These are phyloP conservation scores for Pinctada fucata DNA, from an alignment of 2,888 invertebrate genomes.

Conservation along the genomic window DNA sequence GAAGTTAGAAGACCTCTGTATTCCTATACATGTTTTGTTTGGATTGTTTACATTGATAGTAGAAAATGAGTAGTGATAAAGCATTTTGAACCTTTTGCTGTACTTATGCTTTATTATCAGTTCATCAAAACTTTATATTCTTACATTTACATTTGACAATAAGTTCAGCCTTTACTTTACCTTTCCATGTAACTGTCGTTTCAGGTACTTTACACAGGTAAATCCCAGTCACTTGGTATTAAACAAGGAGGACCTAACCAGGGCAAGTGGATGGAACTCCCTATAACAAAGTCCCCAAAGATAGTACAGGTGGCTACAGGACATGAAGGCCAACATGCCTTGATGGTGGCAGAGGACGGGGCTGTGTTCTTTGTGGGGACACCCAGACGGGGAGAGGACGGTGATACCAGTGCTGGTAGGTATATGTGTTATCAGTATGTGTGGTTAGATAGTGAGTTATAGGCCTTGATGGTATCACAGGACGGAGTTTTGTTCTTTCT, in stretches of 20 bases:
- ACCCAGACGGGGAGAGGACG: slow-evolving; percentile 94
- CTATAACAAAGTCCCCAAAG: slow-evolving; percentile 85
- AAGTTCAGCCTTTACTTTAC: too few relatives aligned
- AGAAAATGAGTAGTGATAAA: too few relatives aligned
- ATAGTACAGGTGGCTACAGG: slow-evolving; percentile 90
- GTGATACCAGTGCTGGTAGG: slow-evolving; percentile 83
- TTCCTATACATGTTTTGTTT: too few relatives aligned
- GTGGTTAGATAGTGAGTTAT: slow-evolving; percentile 81
- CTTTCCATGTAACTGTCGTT: neutral
- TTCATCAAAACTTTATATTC: too few relatives aligned
- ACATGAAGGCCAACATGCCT: slow-evolving; percentile 94
- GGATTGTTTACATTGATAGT: too few relatives aligned
- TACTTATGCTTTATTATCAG: too few relatives aligned
- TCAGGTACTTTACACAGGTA: slow-evolving; percentile 90
- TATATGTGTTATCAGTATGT: neutral
- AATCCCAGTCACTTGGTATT: slow-evolving; percentile 90
- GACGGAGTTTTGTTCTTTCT: slow-evolving; percentile 93
- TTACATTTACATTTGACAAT: too few relatives aligned
- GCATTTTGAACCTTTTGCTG: too few relatives aligned
- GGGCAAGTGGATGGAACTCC: slow-evolving; percentile 78
- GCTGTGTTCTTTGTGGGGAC: slow-evolving; percentile 91
- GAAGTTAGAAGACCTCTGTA: too few relatives aligned
- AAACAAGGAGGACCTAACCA: slow-evolving; percentile 80
- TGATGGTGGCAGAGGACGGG: slow-evolving; percentile 94
- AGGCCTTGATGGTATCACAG: slow-evolving; percentile 92